Base-by-base conservation (phyloP, 2,797 vertebrate genomes). In the Vipera latastei region DNA sequence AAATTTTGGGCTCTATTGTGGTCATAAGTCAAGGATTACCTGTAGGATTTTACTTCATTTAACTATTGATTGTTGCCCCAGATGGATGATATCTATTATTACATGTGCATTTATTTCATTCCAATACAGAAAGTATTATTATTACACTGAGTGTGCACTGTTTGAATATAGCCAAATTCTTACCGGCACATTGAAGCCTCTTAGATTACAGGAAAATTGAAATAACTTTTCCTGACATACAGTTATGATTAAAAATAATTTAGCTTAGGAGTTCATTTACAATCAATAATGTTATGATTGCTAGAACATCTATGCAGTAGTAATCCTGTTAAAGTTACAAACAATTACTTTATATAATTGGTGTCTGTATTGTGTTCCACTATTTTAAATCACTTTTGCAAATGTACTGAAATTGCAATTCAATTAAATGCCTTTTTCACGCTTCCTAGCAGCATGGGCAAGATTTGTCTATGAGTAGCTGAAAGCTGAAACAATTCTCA, bases 281-380 rank as follows among this genome's bases (percentile, higher is more conserved):
- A 96, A 96, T 97, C 95, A 95, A 96, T 97, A 95, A 95, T 93
- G 95, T 96, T 95, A 90, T 95, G 92, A 94, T 95, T 95, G 93
- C 90, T 86, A 93, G 93, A 94, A 96, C 69, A 96, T 95, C 95
- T 94, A 96, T 94, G 93, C 94, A 92, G 93, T 95, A 95, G 90
- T 96, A 96, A 87, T 91, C 83, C 86, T 94, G 90, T 78, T 89
- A 93, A 94, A 94, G 48, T 96, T 95, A 89, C 32, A 95, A 92
- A 93, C 91, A 95, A 93, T 73, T 95, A 93, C 95, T 97, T 96
- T 96, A 96, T 96, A 94, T 91, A 96, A 93, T 95, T 95, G 65
- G 86, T 95, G 73, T 5, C 2, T 92, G 85, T 73, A 92, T 93
- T 94, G 93, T 90, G 92, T 83, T 59, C 86, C 89, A 90, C 88